Conservation (phyloP, 2,888 invertebrate species). For the Scelioninae gen. 1 region DNA sequence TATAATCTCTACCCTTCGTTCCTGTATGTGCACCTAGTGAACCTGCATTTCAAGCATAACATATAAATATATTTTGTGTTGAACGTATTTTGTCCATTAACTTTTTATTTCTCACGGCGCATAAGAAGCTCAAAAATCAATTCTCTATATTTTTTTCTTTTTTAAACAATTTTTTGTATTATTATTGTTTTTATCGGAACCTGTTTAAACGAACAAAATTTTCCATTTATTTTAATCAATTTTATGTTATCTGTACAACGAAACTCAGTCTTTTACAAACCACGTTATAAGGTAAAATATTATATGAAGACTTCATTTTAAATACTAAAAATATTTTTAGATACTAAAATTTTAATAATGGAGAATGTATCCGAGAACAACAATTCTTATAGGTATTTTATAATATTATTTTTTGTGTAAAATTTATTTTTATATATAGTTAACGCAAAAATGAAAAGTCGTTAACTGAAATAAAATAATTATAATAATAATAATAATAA, state of each 20-base stretch:
- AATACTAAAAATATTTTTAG: slow-evolving; percentile 8
- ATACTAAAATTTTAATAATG: slow-evolving; percentile 16
- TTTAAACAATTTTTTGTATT: background rate
- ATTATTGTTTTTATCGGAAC: background rate
- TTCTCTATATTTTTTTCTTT: background rate
- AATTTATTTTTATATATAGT: background rate
- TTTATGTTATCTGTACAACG: slow-evolving; percentile 19
- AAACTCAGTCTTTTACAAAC: slow-evolving; percentile 26
- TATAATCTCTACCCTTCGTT: background rate
- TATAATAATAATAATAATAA: no score
- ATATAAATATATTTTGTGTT: background rate
- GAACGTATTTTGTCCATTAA: background rate
- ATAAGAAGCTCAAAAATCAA: background rate
- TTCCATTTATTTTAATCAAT: slow-evolving; percentile 9
- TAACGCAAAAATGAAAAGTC: background rate
- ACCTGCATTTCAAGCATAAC: slow-evolving; percentile 1
- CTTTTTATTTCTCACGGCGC: background rate
- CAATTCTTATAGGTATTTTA: slow-evolving; percentile 16
- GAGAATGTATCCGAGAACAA: slow-evolving; percentile 12
- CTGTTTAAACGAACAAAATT: background rate
- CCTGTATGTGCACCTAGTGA: slow-evolving; percentile 10
- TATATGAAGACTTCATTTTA: slow-evolving; percentile 10
- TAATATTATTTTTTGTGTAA: background rate
- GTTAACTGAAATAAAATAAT: no score
- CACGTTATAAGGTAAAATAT: slow-evolving; percentile 14